A percentile compares a stretch with the other conserved stretches of the same genome.
Evolutionary conservation across 2,797 vertebrate species (phyloP).

Genomic region (Periparus ater): DNA sequence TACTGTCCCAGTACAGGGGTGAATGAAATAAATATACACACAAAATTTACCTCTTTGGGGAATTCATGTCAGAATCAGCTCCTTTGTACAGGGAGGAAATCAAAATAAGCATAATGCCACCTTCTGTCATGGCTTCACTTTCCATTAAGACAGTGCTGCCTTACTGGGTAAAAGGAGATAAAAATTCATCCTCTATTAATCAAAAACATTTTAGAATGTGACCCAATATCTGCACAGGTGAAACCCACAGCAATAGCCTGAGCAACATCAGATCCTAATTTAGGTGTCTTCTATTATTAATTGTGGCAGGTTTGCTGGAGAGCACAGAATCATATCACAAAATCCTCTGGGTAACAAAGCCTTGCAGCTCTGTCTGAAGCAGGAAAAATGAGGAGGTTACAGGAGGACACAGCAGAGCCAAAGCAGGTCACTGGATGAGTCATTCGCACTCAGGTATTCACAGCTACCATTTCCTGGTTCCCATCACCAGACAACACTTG

Average conservation of each 20-base stretch:
- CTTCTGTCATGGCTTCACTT: background rate
- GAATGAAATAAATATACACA: background rate
- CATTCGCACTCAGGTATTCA: constrained; percentile 40
- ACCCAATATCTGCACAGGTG: background rate
- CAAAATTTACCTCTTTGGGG: background rate
- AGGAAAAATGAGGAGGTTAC: constrained; percentile 27
- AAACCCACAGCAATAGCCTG: background rate
- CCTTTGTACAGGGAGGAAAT: background rate
- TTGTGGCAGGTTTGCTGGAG: background rate
- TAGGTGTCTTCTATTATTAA: constrained; percentile 17
- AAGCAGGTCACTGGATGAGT: constrained; percentile 55
- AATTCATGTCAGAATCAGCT: background rate
- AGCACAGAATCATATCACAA: constrained; percentile 11
- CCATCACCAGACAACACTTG: constrained; percentile 54
- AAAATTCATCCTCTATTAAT: background rate
- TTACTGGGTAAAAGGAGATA: background rate
- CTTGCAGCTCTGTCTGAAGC: background rate
- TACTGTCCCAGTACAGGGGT: background rate
- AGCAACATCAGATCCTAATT: background rate
- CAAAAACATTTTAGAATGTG: background rate
- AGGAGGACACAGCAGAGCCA: constrained; percentile 34
- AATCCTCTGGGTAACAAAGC: constrained; percentile 25
- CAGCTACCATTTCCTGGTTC: constrained; percentile 61
- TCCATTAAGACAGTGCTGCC: background rate
- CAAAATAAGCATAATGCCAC: background rate